Evolutionary conservation across 1,140 invertebrate species (phyloP), one percentile per base, ranked within the genome.

Genomic region (Brachionus paranguensis): DNA sequence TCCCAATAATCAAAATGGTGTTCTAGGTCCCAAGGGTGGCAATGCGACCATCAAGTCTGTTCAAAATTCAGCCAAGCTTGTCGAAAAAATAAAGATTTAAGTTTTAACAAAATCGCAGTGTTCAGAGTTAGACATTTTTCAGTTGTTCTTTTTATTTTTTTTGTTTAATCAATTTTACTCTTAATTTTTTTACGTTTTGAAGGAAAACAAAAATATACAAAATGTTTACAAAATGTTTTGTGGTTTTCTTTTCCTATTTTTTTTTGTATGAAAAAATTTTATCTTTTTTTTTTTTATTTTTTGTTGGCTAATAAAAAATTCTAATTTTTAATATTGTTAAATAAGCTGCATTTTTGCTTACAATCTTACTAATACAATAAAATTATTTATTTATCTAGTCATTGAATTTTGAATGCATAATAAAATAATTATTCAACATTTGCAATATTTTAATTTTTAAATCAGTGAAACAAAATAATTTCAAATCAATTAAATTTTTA

Each of bases 11-110:
- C 64, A 68, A n/a, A 29, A 29, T 68, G 12, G 10, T n/a, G n/a
- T 68, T 41, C 33, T 68, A 37, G 64, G 27, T 3, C 17, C 64
- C 2, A 68, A 68, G 24, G 8, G 10, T 14, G 33, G 64, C 33
- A 68, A 68, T 68, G 14, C 64, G 27, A 24, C 64, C 20, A 68
- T 41, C 7, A 68, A 27, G 33, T 33, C 27, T 68, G 27, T 37
- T 12, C 27, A 33, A 14, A 37, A 68, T 37, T 29, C 64, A n/a
- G 33, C 64, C n/a, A 68, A 68, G n/a, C 33, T 68, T 0, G 37
- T 68, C 27, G 64, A 68, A 68, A 68, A 41, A 68, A 41, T 68
- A 3, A 68, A 68, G 33, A 68, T 68, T 68, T 68, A 68, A 68
- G n/a, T 55, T 55, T 55, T 20, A 20, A 55, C 1, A 7, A 55